Base-by-base conservation (phyloP, 2,888 invertebrate species). In the Pseudoips prasinana region DNA sequence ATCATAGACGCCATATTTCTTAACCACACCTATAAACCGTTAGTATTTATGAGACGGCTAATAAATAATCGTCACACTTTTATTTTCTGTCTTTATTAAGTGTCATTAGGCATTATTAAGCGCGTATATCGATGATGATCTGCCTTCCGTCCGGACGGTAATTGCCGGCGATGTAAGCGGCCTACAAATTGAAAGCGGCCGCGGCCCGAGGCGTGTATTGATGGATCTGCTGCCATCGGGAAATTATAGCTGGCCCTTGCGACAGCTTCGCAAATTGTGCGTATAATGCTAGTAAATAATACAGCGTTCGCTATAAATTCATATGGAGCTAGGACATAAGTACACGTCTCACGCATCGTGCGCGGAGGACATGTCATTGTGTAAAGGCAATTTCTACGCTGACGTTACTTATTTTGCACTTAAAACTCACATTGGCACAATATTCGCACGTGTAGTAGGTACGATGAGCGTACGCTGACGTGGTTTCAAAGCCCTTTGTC, bases 211-310 rank as follows among this genome's bases (percentile, higher is more conserved):
- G 86, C 85, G 66, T 28, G 73, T 81, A 85, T 85, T 87, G 87
- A 88, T 87, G 87, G 87, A 88, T 88, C 75, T 81, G 73, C 85
- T 79, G 85, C 87, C 87, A 86, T 85, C 75, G 76, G 68, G 67
- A 85, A 87, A 87, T 88, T 88, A 86, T 84, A 86, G 81, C 74
- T 61, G 71, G 76, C 76, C 73, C 79, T 84, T 83, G 86, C 85
- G 87, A 88, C 87, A 87, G 85, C 86, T 84, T 78, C 83, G 87
- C 86, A 84, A 88, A 87, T 85, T 86, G 85, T 87, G 83, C 86
- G 79, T 82, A 85, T 86, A 87, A 87, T 86, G 78, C 87, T 84
- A 84, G 86, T 83, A 82, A 85, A 87, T 86, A 86, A 84, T 84
- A 83, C 67, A 53, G 64, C 66, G 58, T 66, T 70, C 73, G 74